phyloP scores from a whole-genome alignment of 2,797 vertebrate species.

The Euthynnus affinis region DNA sequence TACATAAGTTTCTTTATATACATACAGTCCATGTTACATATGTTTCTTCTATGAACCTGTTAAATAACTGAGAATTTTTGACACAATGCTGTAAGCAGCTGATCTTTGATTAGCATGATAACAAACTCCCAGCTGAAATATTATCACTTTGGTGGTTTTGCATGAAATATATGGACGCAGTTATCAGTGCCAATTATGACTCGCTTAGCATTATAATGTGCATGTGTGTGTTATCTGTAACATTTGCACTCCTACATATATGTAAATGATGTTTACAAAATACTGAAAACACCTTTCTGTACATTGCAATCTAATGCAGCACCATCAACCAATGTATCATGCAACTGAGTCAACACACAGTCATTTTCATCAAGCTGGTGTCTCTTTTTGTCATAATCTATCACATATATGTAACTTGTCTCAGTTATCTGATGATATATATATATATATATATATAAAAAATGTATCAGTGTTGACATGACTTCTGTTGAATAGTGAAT shows the following conservation, averaged over 20 bases:
- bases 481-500: not conserved
- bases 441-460: too few species aligned
- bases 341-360: not conserved
- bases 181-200: not conserved
- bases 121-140: not conserved
- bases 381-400: too few species aligned
- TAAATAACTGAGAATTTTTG: not conserved
- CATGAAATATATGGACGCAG: not conserved
- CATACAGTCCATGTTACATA: too few species aligned
- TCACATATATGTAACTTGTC: not conserved
- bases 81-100: too few species aligned
- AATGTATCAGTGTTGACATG: not conserved
- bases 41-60: too few species aligned
- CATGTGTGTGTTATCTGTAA: not conserved
- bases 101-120: conserved; percentile 15
- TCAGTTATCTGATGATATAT: not conserved
- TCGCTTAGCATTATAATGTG: not conserved
- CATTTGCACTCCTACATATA: not conserved
- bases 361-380: too few species aligned
- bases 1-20: too few species aligned
- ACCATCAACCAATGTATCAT: not conserved
- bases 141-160: not conserved
- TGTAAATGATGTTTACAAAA: not conserved
- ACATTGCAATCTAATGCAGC: not conserved
- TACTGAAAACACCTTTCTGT: not conserved